A percentile compares a stretch with the other conserved stretches of the same genome.
These are phyloP conservation scores for Pungitius pungitius DNA, from an alignment of 2,113 vertebrate genomes.

Conservation along the genomic window DNA sequence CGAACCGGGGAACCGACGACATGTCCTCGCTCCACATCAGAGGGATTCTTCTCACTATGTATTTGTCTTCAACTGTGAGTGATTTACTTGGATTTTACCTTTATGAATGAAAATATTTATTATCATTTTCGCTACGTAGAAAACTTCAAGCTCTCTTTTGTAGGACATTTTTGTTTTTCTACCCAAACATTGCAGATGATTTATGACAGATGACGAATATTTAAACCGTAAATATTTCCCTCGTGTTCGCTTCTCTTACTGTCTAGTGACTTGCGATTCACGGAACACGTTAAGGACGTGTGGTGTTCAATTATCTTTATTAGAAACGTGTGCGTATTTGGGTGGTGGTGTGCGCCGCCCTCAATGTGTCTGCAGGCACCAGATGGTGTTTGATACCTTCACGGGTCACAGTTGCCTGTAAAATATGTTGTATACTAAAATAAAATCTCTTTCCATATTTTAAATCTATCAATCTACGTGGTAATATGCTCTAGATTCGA, in stretches of 20 bases:
- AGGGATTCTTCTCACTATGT: slow-evolving; percentile 54
- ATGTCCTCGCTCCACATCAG: slow-evolving; percentile 58
- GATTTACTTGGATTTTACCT: slow-evolving; percentile 18
- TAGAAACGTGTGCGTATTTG: not conserved
- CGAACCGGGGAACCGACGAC: slow-evolving; percentile 7
- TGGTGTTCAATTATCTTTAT: not conserved
- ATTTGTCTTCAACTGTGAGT: slow-evolving; percentile 70
- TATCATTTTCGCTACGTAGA: not conserved
- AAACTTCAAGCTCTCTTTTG: slow-evolving; percentile 9
- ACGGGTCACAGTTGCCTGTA: too few species aligned
- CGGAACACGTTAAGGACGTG: not conserved
- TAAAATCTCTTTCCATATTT: not conserved
- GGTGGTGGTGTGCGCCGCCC: not conserved
- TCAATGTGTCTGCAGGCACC: not conserved
- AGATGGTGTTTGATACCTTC: not conserved
- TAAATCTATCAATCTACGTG: not conserved
- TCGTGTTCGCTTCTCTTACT: not conserved
- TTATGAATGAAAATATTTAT: not conserved
- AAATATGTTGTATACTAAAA: not conserved
- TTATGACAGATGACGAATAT: not conserved
- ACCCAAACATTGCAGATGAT: not conserved
- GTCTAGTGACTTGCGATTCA: not conserved
- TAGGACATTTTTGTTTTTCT: not conserved
- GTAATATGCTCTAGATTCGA: too few species aligned
- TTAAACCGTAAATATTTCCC: not conserved